Evolutionary conservation across 2,797 vertebrate genomes (phyloP), one percentile per base, ranked within the genome.

Genomic region (Sphenodon punctatus): DNA sequence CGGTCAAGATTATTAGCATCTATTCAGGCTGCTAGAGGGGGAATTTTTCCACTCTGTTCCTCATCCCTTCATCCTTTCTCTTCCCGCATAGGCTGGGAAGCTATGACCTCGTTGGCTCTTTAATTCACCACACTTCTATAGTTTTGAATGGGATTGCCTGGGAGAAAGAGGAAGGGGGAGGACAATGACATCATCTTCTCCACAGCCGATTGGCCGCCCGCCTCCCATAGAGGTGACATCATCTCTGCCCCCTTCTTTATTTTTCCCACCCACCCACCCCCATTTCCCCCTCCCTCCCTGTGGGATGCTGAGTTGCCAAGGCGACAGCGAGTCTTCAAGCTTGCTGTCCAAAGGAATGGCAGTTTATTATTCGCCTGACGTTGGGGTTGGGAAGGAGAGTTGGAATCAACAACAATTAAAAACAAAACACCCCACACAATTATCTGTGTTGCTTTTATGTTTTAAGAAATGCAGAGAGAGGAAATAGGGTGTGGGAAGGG

Each of bases 41-140:
- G 63, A n/a, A 3, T 56, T 89, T 94, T 92, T 84, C 92, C 88
- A 85, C 69, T 83, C 91, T 78, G 86, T 59, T 69, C 68, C 58
- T 43, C 11, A 10, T 66, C 34, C 8, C 14, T 5, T 17, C 41
- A 23, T 8, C 14, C 89, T 93, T 91, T 91, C 75, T 78, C 64
- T 69, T 90, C 91, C 94, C 71, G 45, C 46, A 39, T 53, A 69
- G 70, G 64, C 58, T 75, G 61, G 55, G 55, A 34, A 71, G 87
- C 94, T 94, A 92, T 97, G 95, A 96, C 95, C 96, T 95, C 94
- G 91, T 94, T 81, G 94, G 94, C 94, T 83, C 96, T 96, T 95
- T 96, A 95, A 97, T 96, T 98, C 97, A 97, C 94, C 95, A 95
- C 96, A 95, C 96, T 96, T 97, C 96, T 97, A 96, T 97, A 96